Evolutionary conservation across 2,113 vertebrate genomes (phyloP).

Genomic region (Eolophus roseicapilla): DNA sequence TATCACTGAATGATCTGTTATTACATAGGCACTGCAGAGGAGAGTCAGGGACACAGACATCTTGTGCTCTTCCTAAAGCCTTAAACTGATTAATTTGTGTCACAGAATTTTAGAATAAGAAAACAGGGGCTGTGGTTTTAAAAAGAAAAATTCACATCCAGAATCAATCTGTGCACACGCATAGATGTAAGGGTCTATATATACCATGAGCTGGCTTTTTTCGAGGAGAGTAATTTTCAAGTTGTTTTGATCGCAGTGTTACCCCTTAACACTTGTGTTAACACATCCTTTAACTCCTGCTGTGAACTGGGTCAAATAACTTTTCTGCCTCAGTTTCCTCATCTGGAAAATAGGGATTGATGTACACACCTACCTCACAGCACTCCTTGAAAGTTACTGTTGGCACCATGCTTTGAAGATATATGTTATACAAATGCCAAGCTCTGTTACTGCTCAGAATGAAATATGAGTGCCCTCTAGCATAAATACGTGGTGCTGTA

Average conservation of each 20-base stretch:
- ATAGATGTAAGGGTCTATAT: background rate
- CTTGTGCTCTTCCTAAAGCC: background rate
- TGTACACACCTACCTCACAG: conserved; percentile 55
- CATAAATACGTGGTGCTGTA: conserved; percentile 17
- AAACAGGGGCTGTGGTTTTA: background rate
- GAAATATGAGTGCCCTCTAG: conserved; percentile 39
- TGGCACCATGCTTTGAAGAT: background rate
- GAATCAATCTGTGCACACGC: background rate
- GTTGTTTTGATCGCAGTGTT: background rate
- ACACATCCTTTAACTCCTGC: background rate
- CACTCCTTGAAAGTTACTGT: background rate
- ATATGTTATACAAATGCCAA: background rate
- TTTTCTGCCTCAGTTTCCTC: conserved; percentile 15
- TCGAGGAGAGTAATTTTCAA: background rate
- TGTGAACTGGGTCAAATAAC: background rate
- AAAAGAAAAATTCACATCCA: background rate
- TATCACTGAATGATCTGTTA: background rate
- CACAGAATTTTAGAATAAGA: background rate
- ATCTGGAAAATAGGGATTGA: background rate
- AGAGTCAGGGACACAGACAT: background rate
- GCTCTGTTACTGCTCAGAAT: background rate
- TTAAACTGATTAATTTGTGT: background rate
- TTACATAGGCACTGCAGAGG: background rate
- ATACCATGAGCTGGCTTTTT: background rate
- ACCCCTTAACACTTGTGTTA: background rate